A percentile compares a stretch with the other conserved stretches of the same genome.
These are phyloP conservation scores for Drosophila meridionalis DNA, from an alignment of 2,888 invertebrate genomes.

Conservation along the genomic window DNA sequence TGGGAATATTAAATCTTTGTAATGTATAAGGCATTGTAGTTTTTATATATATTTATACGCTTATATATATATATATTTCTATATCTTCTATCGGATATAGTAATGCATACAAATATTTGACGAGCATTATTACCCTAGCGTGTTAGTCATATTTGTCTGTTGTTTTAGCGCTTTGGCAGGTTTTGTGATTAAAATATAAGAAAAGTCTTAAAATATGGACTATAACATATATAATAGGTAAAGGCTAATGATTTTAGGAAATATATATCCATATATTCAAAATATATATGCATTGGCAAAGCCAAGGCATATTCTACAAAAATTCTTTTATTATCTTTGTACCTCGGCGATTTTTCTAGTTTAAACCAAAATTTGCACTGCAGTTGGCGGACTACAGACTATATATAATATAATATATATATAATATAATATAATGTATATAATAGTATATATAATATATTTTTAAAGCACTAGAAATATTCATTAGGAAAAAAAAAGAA, in stretches of 20 bases:
- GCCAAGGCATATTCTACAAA: neutral
- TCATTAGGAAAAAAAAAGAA: too few relatives aligned
- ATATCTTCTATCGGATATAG: neutral
- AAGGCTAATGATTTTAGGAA: neutral
- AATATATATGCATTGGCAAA: neutral
- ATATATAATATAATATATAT: neutral
- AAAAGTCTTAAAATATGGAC: neutral
- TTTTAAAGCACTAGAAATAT: too few relatives aligned
- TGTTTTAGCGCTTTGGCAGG: too few relatives aligned
- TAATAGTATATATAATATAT: too few relatives aligned
- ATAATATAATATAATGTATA: too few relatives aligned
- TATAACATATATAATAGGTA: neutral
- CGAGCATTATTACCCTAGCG: neutral
- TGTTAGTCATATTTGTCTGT: neutral
- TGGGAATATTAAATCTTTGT: conserved; percentile 6
- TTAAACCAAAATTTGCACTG: neutral
- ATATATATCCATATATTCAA: neutral
- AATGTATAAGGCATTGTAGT: neutral
- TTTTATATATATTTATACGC: neutral
- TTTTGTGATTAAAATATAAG: neutral
- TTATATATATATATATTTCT: neutral
- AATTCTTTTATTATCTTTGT: neutral
- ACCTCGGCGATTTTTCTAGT: neutral
- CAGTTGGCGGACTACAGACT: neutral
- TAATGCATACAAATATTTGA: neutral